These are phyloP conservation scores for Setipinna tenuifilis DNA, from an alignment of 2,797 vertebrate genomes.

Conservation along the genomic window DNA sequence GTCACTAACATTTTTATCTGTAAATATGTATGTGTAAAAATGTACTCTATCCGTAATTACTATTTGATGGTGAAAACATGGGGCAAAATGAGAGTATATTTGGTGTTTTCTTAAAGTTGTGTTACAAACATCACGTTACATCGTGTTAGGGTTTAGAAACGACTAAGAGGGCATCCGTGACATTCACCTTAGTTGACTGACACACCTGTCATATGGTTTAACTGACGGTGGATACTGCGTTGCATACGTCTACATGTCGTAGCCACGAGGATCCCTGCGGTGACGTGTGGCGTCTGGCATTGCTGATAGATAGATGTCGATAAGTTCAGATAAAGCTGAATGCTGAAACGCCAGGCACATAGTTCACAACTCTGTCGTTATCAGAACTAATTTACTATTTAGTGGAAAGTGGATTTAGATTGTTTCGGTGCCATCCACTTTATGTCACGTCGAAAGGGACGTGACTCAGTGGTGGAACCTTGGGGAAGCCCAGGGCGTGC, in stretches of 20 bases:
- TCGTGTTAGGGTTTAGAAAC: too few species aligned
- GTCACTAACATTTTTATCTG: not conserved
- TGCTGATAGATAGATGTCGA: not conserved
- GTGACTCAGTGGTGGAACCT: slow-evolving; percentile 1
- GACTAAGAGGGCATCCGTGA: not conserved
- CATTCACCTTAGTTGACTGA: slow-evolving; percentile 17
- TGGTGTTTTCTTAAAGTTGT: too few species aligned
- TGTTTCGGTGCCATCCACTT: not conserved
- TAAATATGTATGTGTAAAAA: not conserved
- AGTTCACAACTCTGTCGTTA: not conserved
- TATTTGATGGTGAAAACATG: not conserved
- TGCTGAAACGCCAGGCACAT: not conserved
- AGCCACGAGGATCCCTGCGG: not conserved
- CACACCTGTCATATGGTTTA: not conserved
- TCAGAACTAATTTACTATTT: not conserved
- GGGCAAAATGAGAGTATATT: not conserved
- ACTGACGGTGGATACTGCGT: not conserved
- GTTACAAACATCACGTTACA: too few species aligned
- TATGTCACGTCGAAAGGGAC: not conserved
- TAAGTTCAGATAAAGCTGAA: not conserved
- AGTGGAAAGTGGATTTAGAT: not conserved
- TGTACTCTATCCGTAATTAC: not conserved
- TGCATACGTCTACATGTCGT: not conserved
- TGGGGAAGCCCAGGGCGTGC: slow-evolving; percentile 42
- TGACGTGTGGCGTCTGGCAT: not conserved